Base-by-base conservation (phyloP, 2,113 vertebrate genomes). In the Ivindomyrus marchei region DNA sequence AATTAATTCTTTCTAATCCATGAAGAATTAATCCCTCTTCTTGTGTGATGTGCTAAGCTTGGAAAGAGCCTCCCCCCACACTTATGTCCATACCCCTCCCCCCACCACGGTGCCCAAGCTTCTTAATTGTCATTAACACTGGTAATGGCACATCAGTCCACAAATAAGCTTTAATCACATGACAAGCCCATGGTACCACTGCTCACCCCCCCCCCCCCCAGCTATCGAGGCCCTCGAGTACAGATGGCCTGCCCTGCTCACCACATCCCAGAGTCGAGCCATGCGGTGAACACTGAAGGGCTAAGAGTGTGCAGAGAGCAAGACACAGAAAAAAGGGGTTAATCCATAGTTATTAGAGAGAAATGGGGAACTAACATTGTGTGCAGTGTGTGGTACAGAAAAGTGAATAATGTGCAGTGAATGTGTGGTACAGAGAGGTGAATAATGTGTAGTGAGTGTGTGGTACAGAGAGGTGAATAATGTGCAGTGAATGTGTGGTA, bases 1-100 rank as follows among this genome's bases (percentile, higher is more conserved):
- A 96, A 95, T 95, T 95, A 96, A 96, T 96, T 95, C 94, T 95
- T 92, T 94, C 92, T 96, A 96, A 96, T 94, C 95, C 95, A 95
- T 93, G 94, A 95, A 95, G 95, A 96, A 96, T 95, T 95, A 96
- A 96, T 96, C 95, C 94, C 91, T 94, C 92, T 93, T 89, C 93
- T 96, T 94, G 91, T 94, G 92, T 92, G 92, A 92, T 93, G 91
- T 91, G 92, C 91, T 92, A 91, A 93, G 90, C 90, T 11, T 5
- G 89, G 91, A 86, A 90, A 92, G 89, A 91, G 31, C 24, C n/a
- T 90, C 85, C 86, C 90, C 88, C 83, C 89, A 88, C 91, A 89
- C 91, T 89, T 90, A 86, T 77, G 88, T 91, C 90, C 19, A 90
- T 88, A 52, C 52, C 92, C 90, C n/a, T 91, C 91, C 91, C 92